Percentiles rank a stretch among this genome's conserved stretches.
Evolutionary conservation across 2,113 vertebrate genomes (phyloP).

Genomic region (Procapra przewalskii): DNA sequence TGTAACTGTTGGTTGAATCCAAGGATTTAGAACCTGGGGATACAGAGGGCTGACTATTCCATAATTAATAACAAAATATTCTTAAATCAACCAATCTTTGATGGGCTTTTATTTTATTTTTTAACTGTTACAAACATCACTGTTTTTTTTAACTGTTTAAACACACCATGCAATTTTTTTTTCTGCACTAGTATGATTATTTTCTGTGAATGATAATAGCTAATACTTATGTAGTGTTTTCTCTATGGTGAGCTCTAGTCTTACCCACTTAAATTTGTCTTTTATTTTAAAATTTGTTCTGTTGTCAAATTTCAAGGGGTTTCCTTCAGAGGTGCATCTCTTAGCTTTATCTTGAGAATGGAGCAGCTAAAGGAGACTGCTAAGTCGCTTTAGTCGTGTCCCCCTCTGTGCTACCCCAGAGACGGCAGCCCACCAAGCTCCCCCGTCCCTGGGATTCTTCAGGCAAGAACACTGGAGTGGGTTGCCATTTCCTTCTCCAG

Average conservation of each 20-base stretch:
- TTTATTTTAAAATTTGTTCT: slow-evolving; percentile 10
- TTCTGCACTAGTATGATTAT: not conserved
- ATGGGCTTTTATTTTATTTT: not conserved
- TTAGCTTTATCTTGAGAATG: slow-evolving; percentile 4
- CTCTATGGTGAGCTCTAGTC: not conserved
- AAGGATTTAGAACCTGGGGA: not conserved
- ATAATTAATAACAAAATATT: not conserved
- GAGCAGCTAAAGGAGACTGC: not conserved
- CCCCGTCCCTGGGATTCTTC: too few relatives aligned
- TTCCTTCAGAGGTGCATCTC: not conserved
- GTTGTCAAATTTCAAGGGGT: not conserved
- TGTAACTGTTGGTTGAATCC: not conserved
- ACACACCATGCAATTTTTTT: not conserved
- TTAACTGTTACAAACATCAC: not conserved
- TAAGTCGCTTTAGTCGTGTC: too few relatives aligned
- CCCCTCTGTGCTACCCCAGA: too few relatives aligned
- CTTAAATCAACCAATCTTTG: not conserved
- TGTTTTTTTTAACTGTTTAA: not conserved
- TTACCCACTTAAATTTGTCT: not conserved
- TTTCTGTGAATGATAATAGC: not conserved
- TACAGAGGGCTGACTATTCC: not conserved
- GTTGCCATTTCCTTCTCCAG: too few relatives aligned
- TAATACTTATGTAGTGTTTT: not conserved
- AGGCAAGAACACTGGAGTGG: too few relatives aligned
- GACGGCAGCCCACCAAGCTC: too few relatives aligned